Conservation (phyloP, 2,888 invertebrate genomes). For the Luffia ferchaultella region DNA sequence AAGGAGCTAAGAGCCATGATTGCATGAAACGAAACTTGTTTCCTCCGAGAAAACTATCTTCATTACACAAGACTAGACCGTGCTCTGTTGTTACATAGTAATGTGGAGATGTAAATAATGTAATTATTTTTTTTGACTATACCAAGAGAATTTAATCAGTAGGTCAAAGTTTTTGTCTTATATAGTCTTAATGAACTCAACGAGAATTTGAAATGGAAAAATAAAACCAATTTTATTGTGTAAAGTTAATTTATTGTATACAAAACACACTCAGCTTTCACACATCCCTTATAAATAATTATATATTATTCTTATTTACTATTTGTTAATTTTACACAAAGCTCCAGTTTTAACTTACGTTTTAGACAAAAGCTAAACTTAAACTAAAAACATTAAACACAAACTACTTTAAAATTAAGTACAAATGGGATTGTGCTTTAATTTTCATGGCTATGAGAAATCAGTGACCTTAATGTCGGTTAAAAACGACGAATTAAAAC, state of each 20-base stretch:
- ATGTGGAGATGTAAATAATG: too few species aligned
- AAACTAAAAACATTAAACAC: constrained; percentile 17
- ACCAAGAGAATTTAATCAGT: too few species aligned
- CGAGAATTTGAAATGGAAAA: constrained; percentile 13
- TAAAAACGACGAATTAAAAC: constrained; percentile 40
- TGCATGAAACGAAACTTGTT: constrained; percentile 48
- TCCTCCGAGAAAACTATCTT: constrained; percentile 55
- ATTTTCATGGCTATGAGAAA: too few species aligned
- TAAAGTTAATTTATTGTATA: constrained; percentile 36
- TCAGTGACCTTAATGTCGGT: constrained; percentile 50
- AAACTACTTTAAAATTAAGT: constrained; percentile 5
- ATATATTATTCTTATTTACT: constrained; percentile 30
- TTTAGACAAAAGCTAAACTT: constrained; percentile 18
- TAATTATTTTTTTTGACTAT: too few species aligned
- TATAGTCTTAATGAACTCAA: too few species aligned
- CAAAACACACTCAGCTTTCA: constrained; percentile 36
- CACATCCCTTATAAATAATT: constrained; percentile 39
- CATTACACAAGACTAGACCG: constrained; percentile 29
- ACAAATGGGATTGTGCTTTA: neutral
- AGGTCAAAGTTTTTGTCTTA: too few species aligned
- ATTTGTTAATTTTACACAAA: constrained; percentile 67
- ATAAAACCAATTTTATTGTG: constrained; percentile 21
- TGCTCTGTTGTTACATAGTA: neutral
- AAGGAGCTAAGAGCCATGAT: constrained; percentile 50
- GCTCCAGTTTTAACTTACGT: constrained; percentile 67